Base-by-base conservation (phyloP, 2,888 invertebrate species). In the Drosophila nr. medialis region DNA sequence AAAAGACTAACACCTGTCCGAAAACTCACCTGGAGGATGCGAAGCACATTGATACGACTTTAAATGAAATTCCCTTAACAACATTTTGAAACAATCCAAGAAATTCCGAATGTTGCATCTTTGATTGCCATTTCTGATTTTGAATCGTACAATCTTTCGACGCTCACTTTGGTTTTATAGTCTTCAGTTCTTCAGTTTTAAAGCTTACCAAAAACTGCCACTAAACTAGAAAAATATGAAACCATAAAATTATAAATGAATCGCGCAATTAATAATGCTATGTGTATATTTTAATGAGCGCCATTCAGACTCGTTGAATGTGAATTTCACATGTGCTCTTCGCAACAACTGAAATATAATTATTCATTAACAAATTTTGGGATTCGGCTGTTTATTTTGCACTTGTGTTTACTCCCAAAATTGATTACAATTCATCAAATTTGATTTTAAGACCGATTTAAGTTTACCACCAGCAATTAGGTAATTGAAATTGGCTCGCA, bases 391-490 rank as follows among this genome's bases (percentile, higher is more conserved):
- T 53, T 63, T 60, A 50, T 58, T 71, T 63, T 29, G 42, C 63
- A 34, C 42, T 42, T 30, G 38, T 74, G 67, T 73, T 67, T 73
- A 74, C 60, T 30, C 64, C 30, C 30, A 48, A 61, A 78, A 70
- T 74, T 71, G 58, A 81, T 74, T 71, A 66, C 64, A 56, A 74
- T 80, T 81, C 69, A 80, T 81, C 78, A 81, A 74, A 71, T 62
- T 74, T 68, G 64, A 68, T 71, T 71, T 80, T 68, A 45, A 61
- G 55, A 58, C 67, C 34, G 54, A 67, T 67, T 66, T 55, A n/a
- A 67, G 40, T 77, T 60, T 64, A 48, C 56, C 36, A 34, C 51
- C 45, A 40, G 78, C 78, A 71, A 80, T 64, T 72, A 30, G 77
- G 48, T 76, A 72, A 76, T 77, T 77, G 63, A 64, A 77, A 79